phyloP scores from a whole-genome alignment of 2,888 invertebrate species.

The Petrolisthes cinctipes region DNA sequence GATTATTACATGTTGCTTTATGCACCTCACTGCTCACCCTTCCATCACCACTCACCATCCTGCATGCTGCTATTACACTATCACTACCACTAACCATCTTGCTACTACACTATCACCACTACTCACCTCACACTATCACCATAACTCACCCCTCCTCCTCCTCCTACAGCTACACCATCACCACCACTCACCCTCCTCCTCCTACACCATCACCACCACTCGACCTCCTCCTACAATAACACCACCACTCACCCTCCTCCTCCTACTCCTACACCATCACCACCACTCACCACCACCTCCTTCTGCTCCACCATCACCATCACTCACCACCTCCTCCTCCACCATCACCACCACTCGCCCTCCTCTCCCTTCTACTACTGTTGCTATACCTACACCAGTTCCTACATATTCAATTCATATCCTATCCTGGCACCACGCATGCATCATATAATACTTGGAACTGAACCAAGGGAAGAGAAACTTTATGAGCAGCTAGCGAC shows the following conservation, averaged over 20 bases:
- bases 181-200: not conserved
- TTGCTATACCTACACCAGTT: too few species aligned
- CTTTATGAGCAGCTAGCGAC: too few species aligned
- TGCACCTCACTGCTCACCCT: not conserved
- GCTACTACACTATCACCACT: conserved; percentile 34
- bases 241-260: not conserved
- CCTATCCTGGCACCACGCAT: too few species aligned
- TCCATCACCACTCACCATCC: not conserved
- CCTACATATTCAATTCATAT: too few species aligned
- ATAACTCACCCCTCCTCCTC: not conserved
- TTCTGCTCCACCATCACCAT: not conserved
- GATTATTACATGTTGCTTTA: not conserved
- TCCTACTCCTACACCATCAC: not conserved
- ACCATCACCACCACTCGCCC: not conserved
- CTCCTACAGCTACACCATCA: not conserved
- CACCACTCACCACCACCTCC: not conserved
- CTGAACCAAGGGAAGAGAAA: too few species aligned
- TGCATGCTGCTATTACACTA: not conserved
- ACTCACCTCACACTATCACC: conserved; percentile 42
- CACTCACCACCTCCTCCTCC: not conserved
- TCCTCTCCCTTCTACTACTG: too few species aligned
- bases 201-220: not conserved
- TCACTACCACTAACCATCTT: conserved; percentile 37
- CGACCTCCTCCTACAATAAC: not conserved
- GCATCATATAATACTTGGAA: too few species aligned